Conservation (phyloP, 2,888 invertebrate genomes). For the Patella pellucida region DNA sequence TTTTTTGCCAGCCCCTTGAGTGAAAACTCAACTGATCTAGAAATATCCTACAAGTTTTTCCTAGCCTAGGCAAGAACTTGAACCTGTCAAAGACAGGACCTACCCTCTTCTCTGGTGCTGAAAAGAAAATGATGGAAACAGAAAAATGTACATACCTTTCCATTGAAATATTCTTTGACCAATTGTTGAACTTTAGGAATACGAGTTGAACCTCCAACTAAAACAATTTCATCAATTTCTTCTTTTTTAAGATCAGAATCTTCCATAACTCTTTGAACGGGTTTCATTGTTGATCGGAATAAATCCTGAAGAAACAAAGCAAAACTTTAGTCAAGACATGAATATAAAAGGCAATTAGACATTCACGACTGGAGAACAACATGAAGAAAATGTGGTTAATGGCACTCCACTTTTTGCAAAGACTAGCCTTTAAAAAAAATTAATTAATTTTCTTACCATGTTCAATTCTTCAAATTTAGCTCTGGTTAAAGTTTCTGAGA, state of each 20-base stretch:
- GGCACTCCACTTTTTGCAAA: too few species aligned
- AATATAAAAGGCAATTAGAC: not conserved
- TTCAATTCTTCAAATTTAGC: constrained; percentile 99
- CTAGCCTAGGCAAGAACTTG: too few species aligned
- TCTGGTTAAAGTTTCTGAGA: constrained; percentile 96
- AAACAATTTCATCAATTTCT: constrained; percentile 97
- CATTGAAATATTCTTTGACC: constrained; percentile 85
- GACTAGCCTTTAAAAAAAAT: not conserved
- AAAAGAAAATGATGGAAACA: not conserved
- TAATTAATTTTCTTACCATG: constrained; percentile 77
- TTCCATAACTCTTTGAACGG: constrained; percentile 94
- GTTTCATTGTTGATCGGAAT: constrained; percentile 90
- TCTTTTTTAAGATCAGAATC: constrained; percentile 99
- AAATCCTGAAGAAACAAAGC: constrained; percentile 68
- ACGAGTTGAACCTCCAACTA: constrained; percentile 98
- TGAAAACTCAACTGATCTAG: too few species aligned
- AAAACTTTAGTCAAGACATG: not conserved
- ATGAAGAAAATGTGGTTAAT: not conserved
- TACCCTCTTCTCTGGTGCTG: not conserved
- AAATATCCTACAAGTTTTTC: too few species aligned
- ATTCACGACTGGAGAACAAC: not conserved
- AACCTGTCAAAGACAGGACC: too few species aligned
- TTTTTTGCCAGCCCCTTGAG: too few species aligned
- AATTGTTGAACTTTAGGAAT: constrained; percentile 92
- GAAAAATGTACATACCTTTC: constrained; percentile 74